Evolutionary conservation across 2,797 vertebrate species (phyloP), one percentile per base, ranked within the genome.

Genomic region (Enteromius fasciolatus): DNA sequence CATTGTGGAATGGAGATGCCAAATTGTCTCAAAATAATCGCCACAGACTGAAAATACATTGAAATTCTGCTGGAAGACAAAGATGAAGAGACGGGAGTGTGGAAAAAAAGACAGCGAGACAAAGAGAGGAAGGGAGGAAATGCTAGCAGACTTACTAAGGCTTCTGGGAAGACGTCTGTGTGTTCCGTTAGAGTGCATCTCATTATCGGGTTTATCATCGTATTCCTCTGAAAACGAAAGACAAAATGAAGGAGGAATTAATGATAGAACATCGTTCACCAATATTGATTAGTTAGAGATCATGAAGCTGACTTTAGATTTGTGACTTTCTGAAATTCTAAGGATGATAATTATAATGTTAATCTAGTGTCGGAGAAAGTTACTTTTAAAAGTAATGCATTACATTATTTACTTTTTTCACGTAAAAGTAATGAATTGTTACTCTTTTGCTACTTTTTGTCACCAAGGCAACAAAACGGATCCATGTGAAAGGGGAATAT

Each of bases 101-200:
- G 23, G 72, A 28, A 44, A 77, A 64, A 63, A 31, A 76, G 57
- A 61, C 44, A 77, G 48, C 23, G 41, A 12, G 76, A 72, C 20
- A 67, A n/a, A 80, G 72, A 73, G 76, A 61, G 82, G 87, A 84
- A 73, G 28, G 87, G 15, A 20, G 88, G 46, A 44, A 33, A 85
- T 25, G 69, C 17, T 44, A 28, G 31, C 66, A 78, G 46, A 91
- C 92, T 80, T 86, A 95, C 93, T 85, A 18, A 94, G 92, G 86
- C 94, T 94, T 87, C 93, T 89, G n/a, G 87, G 68, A 76, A 90
- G 88, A 78, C 94, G 91, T 61, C 88, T 86, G 33, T 90, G 92
- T 23, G 85, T 86, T 80, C 82, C 77, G 81, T 92, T 92, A 10
- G 85, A 76, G 67, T 83, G 86, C 79, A 81, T 18, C 54, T 92